phyloP scores from a whole-genome alignment of 2,113 vertebrate genomes.

The Nothobranchius furzeri region DNA sequence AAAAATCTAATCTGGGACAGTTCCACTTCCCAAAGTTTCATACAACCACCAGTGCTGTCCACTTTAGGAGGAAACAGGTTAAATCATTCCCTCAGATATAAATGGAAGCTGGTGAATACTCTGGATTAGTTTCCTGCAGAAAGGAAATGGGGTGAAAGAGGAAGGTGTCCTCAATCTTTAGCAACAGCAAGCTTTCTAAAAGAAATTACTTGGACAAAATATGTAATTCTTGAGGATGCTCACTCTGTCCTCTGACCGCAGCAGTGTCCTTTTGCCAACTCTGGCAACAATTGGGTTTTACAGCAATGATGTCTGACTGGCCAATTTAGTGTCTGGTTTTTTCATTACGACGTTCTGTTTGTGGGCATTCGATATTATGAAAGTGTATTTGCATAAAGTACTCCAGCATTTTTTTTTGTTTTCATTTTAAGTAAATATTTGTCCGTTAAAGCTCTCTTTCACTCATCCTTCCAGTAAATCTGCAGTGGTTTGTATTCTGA shows the following conservation, averaged over 20 bases:
- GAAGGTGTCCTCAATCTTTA: conserved; percentile 16
- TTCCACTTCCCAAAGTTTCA: too few species aligned
- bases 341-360: too few species aligned
- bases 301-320: neutral
- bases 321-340: too few species aligned
- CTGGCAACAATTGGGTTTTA: conserved; percentile 15
- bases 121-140: conserved; percentile 12
- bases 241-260: conserved; percentile 9
- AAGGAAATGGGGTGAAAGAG: conserved; percentile 10
- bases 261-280: conserved; percentile 20
- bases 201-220: conserved; percentile 17
- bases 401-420: too few species aligned
- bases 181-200: conserved; percentile 2
- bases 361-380: neutral
- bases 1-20: neutral
- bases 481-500: too few species aligned
- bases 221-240: conserved; percentile 1
- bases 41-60: too few species aligned
- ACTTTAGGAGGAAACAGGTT: neutral
- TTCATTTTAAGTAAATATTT: too few species aligned
- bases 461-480: too few species aligned
- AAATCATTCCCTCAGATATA: conserved; percentile 1
- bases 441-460: too few species aligned
- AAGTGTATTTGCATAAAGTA: neutral
- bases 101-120: neutral